Percentiles rank a stretch among this genome's conserved stretches.
These are phyloP conservation scores for Halcyon badia DNA, from an alignment of 2,797 vertebrate genomes.

Conservation along the genomic window DNA sequence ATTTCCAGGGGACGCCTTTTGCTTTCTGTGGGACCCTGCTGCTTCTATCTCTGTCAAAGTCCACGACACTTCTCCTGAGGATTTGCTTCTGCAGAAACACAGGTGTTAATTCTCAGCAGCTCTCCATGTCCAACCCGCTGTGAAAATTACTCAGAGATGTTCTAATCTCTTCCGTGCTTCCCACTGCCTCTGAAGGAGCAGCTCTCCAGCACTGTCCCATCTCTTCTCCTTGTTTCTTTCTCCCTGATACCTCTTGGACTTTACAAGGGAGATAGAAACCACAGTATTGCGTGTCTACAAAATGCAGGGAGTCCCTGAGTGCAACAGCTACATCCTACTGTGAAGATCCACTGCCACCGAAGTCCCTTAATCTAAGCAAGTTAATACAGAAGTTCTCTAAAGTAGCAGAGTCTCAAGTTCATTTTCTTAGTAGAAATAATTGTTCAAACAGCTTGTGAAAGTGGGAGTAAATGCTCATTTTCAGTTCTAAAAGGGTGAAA, in stretches of 20 bases:
- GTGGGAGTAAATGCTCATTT: not conserved
- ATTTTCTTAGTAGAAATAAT: not conserved
- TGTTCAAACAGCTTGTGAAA: not conserved
- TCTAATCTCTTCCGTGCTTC: slow-evolving; percentile 42
- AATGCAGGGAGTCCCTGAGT: not conserved
- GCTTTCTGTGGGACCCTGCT: slow-evolving; percentile 4
- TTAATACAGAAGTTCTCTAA: not conserved
- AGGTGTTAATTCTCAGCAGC: slow-evolving; percentile 50
- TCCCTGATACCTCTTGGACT: not conserved
- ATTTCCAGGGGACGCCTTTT: not conserved
- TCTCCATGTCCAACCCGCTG: slow-evolving; percentile 31
- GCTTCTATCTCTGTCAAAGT: slow-evolving; percentile 14
- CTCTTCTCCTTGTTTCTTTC: not conserved
- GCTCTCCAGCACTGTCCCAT: not conserved
- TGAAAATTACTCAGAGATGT: slow-evolving; percentile 38
- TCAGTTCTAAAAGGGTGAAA: not conserved
- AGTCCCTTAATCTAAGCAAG: not conserved
- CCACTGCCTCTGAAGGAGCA: not conserved
- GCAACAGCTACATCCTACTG: not conserved
- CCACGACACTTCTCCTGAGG: slow-evolving; percentile 33
- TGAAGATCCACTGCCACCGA: not conserved
- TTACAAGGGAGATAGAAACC: not conserved
- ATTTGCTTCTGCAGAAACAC: slow-evolving; percentile 23
- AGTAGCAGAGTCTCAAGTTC: not conserved
- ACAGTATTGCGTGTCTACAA: not conserved